A percentile compares a stretch with the other conserved stretches of the same genome.
phyloP scores from a whole-genome alignment of 2,888 invertebrate species.

The Cotesia congregata region DNA sequence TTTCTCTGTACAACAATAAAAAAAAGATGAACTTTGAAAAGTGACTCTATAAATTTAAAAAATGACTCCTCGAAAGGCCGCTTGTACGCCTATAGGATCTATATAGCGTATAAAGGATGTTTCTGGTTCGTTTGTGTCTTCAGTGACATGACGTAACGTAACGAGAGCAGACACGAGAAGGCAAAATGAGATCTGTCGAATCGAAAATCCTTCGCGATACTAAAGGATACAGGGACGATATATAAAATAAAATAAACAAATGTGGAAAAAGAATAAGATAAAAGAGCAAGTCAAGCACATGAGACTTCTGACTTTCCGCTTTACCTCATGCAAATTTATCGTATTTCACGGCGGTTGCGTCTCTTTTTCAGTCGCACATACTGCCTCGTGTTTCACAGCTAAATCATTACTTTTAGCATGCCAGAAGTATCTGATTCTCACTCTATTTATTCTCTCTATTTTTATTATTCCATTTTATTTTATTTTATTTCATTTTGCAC shows the following conservation, averaged over 20 bases:
- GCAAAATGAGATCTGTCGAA: slow-evolving; percentile 35
- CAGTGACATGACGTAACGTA: slow-evolving; percentile 27
- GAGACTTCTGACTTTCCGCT: slow-evolving; percentile 8
- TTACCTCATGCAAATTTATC: slow-evolving; percentile 8
- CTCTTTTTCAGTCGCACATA: slow-evolving; percentile 16
- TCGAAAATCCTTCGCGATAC: slow-evolving; percentile 12
- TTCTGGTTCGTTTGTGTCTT: slow-evolving; percentile 42
- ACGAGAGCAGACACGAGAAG: slow-evolving; percentile 18
- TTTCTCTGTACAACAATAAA: too few relatives aligned
- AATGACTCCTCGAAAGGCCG: too few relatives aligned
- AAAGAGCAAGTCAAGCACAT: background rate
- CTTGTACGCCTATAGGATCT: background rate
- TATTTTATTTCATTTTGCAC: slow-evolving; percentile 21
- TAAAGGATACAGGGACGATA: background rate
- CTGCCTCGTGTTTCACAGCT: slow-evolving; percentile 11
- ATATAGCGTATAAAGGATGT: slow-evolving; percentile 36
- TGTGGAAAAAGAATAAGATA: background rate
- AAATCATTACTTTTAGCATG: slow-evolving; percentile 22
- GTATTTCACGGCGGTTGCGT: slow-evolving; percentile 11
- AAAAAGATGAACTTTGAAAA: too few relatives aligned
- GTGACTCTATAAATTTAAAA: too few relatives aligned
- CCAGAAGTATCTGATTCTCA: slow-evolving; percentile 30
- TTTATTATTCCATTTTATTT: slow-evolving; percentile 14
- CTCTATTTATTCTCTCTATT: slow-evolving; percentile 25
- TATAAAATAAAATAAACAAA: slow-evolving; percentile 1